Evolutionary conservation across 2,113 vertebrate species (phyloP).

Genomic region (Aleadryas rufinucha): DNA sequence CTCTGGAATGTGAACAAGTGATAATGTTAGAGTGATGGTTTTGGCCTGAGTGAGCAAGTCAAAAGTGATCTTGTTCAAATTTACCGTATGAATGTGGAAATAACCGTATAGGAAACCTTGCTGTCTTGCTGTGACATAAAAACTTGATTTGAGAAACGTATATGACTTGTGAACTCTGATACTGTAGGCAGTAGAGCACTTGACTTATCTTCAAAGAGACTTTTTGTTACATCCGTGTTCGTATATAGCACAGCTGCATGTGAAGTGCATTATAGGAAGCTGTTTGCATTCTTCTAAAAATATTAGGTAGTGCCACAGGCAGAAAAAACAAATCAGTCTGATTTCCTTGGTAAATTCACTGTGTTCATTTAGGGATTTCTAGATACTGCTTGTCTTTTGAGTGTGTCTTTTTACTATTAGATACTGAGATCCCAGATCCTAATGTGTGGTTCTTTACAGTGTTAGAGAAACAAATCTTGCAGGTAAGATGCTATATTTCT

Average conservation of each 20-base stretch:
- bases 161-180: background rate
- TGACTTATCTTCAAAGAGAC: background rate
- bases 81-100: background rate
- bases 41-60: background rate
- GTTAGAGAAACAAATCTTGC: conserved; percentile 13
- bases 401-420: background rate
- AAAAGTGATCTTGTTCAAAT: background rate
- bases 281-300: conserved; percentile 27
- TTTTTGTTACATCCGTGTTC: background rate
- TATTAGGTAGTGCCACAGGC: background rate
- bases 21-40: background rate
- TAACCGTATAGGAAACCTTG: background rate
- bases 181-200: background rate
- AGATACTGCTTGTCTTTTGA: background rate
- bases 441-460: background rate
- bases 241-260: background rate
- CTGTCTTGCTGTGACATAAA: background rate
- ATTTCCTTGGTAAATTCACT: background rate
- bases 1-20: background rate
- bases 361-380: background rate
- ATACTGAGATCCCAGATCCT: background rate
- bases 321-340: background rate
- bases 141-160: background rate
- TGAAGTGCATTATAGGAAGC: background rate
- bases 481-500: conserved; percentile 43